Base-by-base conservation (phyloP, 2,888 invertebrate genomes). In the Corbicula japonica region DNA sequence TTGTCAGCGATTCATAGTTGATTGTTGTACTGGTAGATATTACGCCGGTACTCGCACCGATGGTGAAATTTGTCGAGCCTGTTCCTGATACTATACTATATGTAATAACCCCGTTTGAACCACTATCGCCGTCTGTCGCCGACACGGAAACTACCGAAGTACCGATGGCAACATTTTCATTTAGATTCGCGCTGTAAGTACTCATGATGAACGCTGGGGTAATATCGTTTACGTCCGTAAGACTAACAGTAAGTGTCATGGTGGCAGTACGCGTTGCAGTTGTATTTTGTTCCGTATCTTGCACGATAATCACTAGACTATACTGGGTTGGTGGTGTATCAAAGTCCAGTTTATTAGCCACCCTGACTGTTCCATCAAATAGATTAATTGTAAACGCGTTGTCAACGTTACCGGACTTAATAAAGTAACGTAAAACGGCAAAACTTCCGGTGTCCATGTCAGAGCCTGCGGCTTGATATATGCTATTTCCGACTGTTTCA, bases 161-260 rank as follows among this genome's bases (percentile, higher is more conserved):
- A 1, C 76, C 61, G 32, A 46, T 72, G 4, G 52, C 54, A 4
- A 76, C 71, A 52, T 88, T 88, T 58, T 90, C 90, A 50, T 83
- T 60, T 1, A 90, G 60, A 35, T 66, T 76, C 12, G 79, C 73
- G 54, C 77, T 75, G 68, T 85, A 86, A 21, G 73, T 80, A 44
- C 73, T 78, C 21, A 70, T 34, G 34, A 75, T 66, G 73, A 87
- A 89, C 34, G 69, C 73, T 6, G 88, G 89, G 10, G 69, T 76
- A 60, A 87, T 81, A 76, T 89, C 89, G 76, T 89, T 89, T 18
- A 71, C 84, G 66, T 89, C 89, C 10, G 69, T 74, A n/a, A 89
- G 66, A 15, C 28, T 56, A 10, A 89, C 74, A 28, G 72, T 80
- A 48, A 88, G 61, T 12, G 85, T 84, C 61, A 81, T 78, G 5